A percentile compares a stretch with the other conserved stretches of the same genome.
Evolutionary conservation across 2,888 invertebrate genomes (phyloP).

Genomic region (Hemaris fuciformis): DNA sequence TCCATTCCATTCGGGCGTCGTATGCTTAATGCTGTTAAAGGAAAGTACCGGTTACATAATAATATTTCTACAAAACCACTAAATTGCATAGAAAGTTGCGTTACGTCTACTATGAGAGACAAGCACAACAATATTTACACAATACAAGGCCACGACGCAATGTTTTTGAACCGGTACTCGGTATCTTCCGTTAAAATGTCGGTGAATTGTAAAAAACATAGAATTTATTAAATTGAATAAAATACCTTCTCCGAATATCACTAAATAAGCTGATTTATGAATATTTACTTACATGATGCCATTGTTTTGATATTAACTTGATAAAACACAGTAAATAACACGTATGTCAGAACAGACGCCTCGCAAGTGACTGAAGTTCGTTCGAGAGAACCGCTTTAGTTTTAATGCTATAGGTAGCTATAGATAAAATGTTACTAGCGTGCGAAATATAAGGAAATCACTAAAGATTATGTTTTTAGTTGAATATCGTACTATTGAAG

Average conservation of each 20-base stretch:
- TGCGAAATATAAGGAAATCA: background rate
- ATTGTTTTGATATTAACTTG: background rate
- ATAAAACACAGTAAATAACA: background rate
- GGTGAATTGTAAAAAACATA: too few species aligned
- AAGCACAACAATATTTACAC: background rate
- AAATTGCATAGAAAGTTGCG: background rate
- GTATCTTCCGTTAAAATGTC: background rate
- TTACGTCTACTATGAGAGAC: background rate
- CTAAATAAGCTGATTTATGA: too few species aligned
- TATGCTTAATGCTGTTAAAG: too few species aligned
- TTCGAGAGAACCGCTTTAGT: background rate
- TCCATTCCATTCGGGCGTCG: too few species aligned
- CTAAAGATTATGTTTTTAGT: too few species aligned
- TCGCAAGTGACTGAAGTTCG: background rate
- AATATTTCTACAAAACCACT: too few species aligned
- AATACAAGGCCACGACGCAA: background rate
- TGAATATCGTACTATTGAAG: too few species aligned
- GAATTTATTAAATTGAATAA: too few species aligned
- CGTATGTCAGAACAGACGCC: background rate
- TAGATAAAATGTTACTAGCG: background rate
- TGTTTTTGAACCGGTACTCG: slow-evolving; percentile 2
- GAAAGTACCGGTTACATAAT: too few species aligned
- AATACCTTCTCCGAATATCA: background rate
- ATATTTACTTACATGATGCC: background rate
- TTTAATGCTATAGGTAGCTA: background rate